These are phyloP conservation scores for Lontra canadensis DNA, from an alignment of 2,113 vertebrate genomes.

Conservation along the genomic window DNA sequence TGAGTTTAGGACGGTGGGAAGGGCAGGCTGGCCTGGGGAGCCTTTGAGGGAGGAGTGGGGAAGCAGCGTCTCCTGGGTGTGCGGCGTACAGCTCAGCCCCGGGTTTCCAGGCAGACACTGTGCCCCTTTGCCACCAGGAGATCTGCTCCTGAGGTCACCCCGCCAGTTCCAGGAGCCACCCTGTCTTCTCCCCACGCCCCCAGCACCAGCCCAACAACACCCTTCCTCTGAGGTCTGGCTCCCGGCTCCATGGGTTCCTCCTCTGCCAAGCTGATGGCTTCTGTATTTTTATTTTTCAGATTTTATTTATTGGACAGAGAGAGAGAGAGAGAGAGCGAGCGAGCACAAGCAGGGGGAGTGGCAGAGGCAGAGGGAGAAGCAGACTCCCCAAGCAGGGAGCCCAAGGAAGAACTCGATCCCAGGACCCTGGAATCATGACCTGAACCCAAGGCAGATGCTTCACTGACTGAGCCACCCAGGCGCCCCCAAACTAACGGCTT, in stretches of 20 bases:
- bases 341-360: too few relatives aligned
- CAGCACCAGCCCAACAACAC: neutral
- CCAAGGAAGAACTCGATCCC: neutral
- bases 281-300: too few relatives aligned
- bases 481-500: too few relatives aligned
- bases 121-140: accelerated
- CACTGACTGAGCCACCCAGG: too few relatives aligned
- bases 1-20: neutral
- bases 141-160: neutral
- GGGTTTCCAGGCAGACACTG: neutral
- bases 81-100: accelerated
- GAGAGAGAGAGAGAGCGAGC: too few relatives aligned
- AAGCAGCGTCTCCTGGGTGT: accelerated
- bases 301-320: too few relatives aligned
- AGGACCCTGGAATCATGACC: neutral
- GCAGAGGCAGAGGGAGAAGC: neutral
- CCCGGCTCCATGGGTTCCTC: neutral
- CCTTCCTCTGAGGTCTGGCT: neutral
- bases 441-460: neutral
- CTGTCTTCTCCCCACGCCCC: neutral
- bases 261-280: neutral
- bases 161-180: accelerated
- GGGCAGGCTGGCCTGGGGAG: neutral
- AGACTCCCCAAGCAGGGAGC: neutral
- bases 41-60: too few relatives aligned